phyloP scores from a whole-genome alignment of 2,797 vertebrate species.

The Hyperoplus lanceolatus region DNA sequence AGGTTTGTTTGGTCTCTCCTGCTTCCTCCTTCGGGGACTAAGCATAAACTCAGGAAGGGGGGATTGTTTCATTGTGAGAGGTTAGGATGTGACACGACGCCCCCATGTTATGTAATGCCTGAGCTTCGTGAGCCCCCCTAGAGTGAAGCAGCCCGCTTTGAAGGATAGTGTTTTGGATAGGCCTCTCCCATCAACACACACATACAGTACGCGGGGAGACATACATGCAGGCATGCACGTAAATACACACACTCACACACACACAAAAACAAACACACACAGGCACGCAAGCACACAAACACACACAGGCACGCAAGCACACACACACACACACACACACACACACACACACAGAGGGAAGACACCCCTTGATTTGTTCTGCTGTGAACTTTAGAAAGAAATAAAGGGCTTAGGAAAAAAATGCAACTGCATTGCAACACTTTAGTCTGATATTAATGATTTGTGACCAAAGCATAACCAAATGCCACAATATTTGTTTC shows the following conservation, averaged over 20 bases:
- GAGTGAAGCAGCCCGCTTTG: slow-evolving; percentile 73
- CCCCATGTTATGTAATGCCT: slow-evolving; percentile 75
- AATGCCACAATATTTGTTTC: background rate
- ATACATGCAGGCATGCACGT: slow-evolving; percentile 28
- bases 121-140: slow-evolving; percentile 64
- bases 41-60: slow-evolving; percentile 82
- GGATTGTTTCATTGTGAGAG: slow-evolving; percentile 80
- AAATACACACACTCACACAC: background rate
- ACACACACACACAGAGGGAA: slow-evolving; percentile 22
- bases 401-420: slow-evolving; percentile 15
- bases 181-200: slow-evolving; percentile 67
- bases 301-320: slow-evolving; percentile 22
- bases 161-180: slow-evolving; percentile 78
- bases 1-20: slow-evolving; percentile 72
- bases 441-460: background rate
- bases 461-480: background rate
- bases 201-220: slow-evolving; percentile 38
- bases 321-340: slow-evolving; percentile 19
- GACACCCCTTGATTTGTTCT: slow-evolving; percentile 49
- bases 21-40: slow-evolving; percentile 71
- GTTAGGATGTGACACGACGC: slow-evolving; percentile 72
- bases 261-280: slow-evolving; percentile 40
- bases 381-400: slow-evolving; percentile 43
- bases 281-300: background rate
- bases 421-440: background rate